Base-by-base conservation (phyloP, 1,140 invertebrate species). In the Microplitis demolitor region DNA sequence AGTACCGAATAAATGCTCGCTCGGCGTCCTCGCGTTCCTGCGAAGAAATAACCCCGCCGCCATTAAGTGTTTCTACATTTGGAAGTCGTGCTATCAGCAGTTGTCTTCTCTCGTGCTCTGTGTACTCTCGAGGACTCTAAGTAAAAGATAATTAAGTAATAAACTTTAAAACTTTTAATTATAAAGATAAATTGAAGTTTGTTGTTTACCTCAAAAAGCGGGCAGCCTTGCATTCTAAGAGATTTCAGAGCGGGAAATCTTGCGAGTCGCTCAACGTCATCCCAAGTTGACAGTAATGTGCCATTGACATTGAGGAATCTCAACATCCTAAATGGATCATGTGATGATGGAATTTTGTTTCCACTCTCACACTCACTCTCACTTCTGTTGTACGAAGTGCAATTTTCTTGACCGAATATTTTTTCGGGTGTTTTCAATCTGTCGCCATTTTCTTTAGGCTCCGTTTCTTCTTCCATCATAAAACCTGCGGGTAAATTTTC, bases 21-120 rank as follows among this genome's bases (percentile, higher is more conserved):
- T 98, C 96, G n/a, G 96, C 94, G 80, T 96, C 94, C 85, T 97
- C 95, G 70, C 96, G 89, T 83, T 97, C 96, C 78, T 95, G 92
- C 0, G 89, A 89, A 37, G 91, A 91, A 77, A 98, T 95, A 35
- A 90, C 90, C 56, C 95, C 96, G 16, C 96, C 96, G 62, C 95
- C 95, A 87, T 98, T 98, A 9, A 98, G 87, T 61, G 92, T 94
- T 74, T 91, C 89, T 24, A 97, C 92, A 81, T 94, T 94, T 53
- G 96, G 95, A 69, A 98, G 85, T 68, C 96, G 89, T 2, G 96
- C 96, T 69, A 98, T 95, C 39, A 97, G 83, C 50, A 97, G 87
- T 82, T 96, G 93, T 31, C 94, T 87, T 71, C 96, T 88, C 84
- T 97, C 94, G 82, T 97, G 94, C 84, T 96, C 93, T 24, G 94